phyloP scores from a whole-genome alignment of 2,888 invertebrate genomes.

The Asteroscopus sphinx region DNA sequence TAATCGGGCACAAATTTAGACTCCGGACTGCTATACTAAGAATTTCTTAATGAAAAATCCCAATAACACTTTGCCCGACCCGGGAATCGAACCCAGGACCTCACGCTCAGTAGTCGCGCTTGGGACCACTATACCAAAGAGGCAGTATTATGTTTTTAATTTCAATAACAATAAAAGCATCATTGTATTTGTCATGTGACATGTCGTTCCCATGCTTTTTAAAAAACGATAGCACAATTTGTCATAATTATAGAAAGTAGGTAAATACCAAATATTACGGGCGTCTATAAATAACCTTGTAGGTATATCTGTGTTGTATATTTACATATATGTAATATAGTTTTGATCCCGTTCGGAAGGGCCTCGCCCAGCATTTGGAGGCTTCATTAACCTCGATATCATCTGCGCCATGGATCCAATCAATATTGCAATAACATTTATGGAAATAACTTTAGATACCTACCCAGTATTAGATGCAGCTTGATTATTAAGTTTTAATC shows the following conservation, averaged over 20 bases:
- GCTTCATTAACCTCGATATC: slow-evolving; percentile 65
- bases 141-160: too few species aligned
- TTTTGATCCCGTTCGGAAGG: slow-evolving; percentile 48
- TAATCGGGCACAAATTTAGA: too few species aligned
- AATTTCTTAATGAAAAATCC: too few species aligned
- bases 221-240: background rate
- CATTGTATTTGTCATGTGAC: background rate
- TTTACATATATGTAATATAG: too few species aligned
- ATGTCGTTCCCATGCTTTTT: background rate
- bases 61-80: too few species aligned
- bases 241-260: slow-evolving; percentile 37
- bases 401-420: slow-evolving; percentile 55
- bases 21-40: too few species aligned
- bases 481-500: slow-evolving; percentile 28
- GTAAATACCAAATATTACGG: slow-evolving; percentile 14
- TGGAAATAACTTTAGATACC: slow-evolving; percentile 35
- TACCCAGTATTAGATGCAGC: slow-evolving; percentile 28
- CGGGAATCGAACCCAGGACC: too few species aligned
- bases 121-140: too few species aligned
- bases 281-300: slow-evolving; percentile 30
- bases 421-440: slow-evolving; percentile 56
- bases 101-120: too few species aligned
- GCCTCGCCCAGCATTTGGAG: slow-evolving; percentile 58
- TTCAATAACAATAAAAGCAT: too few species aligned
- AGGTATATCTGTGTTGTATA: too few species aligned